These are phyloP conservation scores for Pandion haliaetus DNA, from an alignment of 2,113 vertebrate species.

Conservation along the genomic window DNA sequence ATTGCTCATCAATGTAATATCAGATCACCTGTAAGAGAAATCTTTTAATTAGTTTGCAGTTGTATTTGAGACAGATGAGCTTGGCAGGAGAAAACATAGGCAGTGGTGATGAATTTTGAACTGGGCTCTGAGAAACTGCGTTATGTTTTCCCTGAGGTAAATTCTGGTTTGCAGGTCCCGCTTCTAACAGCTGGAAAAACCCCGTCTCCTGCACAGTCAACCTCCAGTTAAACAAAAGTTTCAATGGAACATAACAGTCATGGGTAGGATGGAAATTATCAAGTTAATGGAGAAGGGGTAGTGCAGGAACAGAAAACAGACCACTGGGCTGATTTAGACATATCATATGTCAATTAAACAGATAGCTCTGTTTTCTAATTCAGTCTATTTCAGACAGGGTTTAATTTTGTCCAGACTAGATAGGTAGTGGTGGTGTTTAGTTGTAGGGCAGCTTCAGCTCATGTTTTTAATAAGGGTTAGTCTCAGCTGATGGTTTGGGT, in stretches of 20 bases:
- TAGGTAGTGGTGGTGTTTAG: neutral
- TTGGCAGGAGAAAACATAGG: neutral
- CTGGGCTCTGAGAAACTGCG: neutral
- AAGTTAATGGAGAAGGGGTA: neutral
- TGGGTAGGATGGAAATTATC: neutral
- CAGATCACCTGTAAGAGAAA: conserved; percentile 16
- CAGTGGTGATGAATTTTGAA: neutral
- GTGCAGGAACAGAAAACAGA: conserved; percentile 45
- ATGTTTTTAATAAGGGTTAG: neutral
- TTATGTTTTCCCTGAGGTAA: neutral
- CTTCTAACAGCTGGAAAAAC: neutral
- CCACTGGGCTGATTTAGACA: neutral
- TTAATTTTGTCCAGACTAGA: conserved; percentile 12
- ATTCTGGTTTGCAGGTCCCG: neutral
- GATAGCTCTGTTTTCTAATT: conserved; percentile 26
- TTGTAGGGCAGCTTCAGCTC: neutral
- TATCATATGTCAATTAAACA: neutral
- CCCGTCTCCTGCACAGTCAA: neutral
- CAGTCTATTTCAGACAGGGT: neutral
- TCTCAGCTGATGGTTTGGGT: neutral
- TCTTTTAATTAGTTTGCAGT: neutral
- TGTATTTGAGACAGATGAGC: neutral
- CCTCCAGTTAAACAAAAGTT: conserved; percentile 5
- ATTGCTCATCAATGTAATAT: neutral
- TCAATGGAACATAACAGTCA: neutral